Percentiles rank a stretch among this genome's conserved stretches.
Conservation (phyloP, 1,140 invertebrate species). For the Papilio aristodemus region DNA sequence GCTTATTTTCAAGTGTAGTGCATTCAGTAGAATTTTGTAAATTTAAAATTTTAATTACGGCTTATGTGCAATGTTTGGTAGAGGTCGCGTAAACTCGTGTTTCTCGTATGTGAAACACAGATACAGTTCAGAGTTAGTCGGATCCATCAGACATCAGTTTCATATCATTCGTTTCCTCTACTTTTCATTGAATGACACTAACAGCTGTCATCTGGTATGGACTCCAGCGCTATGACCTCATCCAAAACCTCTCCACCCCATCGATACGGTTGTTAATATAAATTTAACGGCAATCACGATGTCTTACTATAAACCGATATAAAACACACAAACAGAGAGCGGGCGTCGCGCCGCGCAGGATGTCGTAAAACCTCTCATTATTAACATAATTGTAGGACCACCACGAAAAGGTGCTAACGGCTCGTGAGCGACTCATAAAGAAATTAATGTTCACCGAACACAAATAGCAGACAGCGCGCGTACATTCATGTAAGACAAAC, state of each 20-base stretch:
- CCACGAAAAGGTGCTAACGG: slow-evolving; percentile 17
- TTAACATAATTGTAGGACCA: slow-evolving; percentile 31
- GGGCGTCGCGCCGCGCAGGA: slow-evolving; percentile 32
- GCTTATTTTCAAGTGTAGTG: slow-evolving; percentile 8
- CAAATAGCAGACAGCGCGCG: slow-evolving; percentile 14
- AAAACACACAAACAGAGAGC: slow-evolving; percentile 36
- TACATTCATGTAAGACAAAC: slow-evolving; percentile 7
- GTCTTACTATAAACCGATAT: slow-evolving; percentile 33
- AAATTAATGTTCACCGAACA: slow-evolving; percentile 19
- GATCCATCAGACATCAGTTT: too few species aligned
- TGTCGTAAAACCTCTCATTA: slow-evolving; percentile 35
- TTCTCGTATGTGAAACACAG: too few species aligned
- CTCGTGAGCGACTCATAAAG: slow-evolving; percentile 17
- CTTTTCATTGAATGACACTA: neutral
- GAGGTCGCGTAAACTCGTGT: neutral
- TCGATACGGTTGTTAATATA: neutral
- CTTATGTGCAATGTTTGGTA: neutral
- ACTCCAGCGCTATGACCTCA: neutral
- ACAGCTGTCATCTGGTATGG: neutral
- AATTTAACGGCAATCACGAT: slow-evolving; percentile 19
- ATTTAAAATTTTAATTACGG: slow-evolving; percentile 5
- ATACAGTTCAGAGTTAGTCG: too few species aligned
- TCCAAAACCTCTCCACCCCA: neutral
- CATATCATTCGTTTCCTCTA: too few species aligned
- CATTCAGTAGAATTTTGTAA: neutral